A percentile compares a stretch with the other conserved stretches of the same genome.
phyloP scores from a whole-genome alignment of 92 coral and sea anemone species.

The Phenganax subtilis region DNA sequence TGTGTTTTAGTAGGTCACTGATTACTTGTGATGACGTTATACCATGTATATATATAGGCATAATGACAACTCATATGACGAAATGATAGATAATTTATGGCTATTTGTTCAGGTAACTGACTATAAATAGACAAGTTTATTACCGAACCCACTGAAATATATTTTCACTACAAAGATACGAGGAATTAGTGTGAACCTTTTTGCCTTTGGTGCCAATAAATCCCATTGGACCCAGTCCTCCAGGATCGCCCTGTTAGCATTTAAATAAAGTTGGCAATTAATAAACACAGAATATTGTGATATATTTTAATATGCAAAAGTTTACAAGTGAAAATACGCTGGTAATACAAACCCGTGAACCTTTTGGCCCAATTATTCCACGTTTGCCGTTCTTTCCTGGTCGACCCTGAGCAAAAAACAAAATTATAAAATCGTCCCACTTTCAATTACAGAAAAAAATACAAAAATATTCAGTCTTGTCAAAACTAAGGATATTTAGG shows the following conservation, averaged over 20 bases:
- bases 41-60: too few relatives aligned
- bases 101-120: not conserved
- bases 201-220: not conserved
- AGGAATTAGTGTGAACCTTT: not conserved
- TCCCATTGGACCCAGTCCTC: not conserved
- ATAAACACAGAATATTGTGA: not conserved
- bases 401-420: slow-evolving; percentile 4
- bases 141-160: not conserved
- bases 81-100: too few relatives aligned
- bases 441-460: not conserved
- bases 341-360: slow-evolving; percentile 14
- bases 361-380: slow-evolving; percentile 15
- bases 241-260: not conserved
- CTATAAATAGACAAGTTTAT: not conserved
- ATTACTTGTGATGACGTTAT: too few relatives aligned
- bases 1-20: not conserved
- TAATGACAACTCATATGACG: too few relatives aligned
- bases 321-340: not conserved
- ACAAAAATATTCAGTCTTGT: not conserved
- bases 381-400: not conserved
- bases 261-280: not conserved
- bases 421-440: not conserved
- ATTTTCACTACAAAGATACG: not conserved
- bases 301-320: not conserved
- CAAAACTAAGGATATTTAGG: not conserved